phyloP scores from a whole-genome alignment of 2,113 vertebrate genomes.

The Microtus oregoni region DNA sequence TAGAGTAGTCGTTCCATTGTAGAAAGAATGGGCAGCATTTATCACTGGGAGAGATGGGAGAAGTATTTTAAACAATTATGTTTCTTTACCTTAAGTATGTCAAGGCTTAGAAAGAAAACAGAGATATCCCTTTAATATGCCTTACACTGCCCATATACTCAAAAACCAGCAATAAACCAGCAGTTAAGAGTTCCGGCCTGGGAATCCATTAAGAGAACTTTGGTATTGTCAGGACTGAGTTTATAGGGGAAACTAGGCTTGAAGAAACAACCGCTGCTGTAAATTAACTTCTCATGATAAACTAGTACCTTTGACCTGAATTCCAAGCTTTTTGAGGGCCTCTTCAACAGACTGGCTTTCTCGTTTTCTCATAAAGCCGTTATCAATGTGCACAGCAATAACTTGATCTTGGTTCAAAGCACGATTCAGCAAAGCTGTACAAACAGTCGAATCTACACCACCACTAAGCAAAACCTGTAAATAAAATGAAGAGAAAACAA shows the following conservation, averaged over 20 bases:
- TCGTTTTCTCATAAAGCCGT: slow-evolving; percentile 98
- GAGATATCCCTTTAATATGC: background rate
- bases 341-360: slow-evolving; percentile 98
- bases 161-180: background rate
- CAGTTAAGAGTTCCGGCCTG: background rate
- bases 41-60: slow-evolving; percentile 89
- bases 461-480: slow-evolving; percentile 96
- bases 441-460: slow-evolving; percentile 98
- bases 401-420: slow-evolving; percentile 96
- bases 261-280: background rate
- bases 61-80: slow-evolving; percentile 28
- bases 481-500: background rate
- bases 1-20: slow-evolving; percentile 98
- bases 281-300: background rate
- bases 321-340: slow-evolving; percentile 96
- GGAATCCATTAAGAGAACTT: background rate
- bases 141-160: slow-evolving; percentile 9
- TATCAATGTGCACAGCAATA: slow-evolving; percentile 99
- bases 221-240: background rate
- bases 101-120: slow-evolving; percentile 33
- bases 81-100: slow-evolving; percentile 19
- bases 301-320: slow-evolving; percentile 95
- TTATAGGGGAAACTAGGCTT: background rate
- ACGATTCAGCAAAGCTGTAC: slow-evolving; percentile 97
- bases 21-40: slow-evolving; percentile 98